Evolutionary conservation across 1,140 invertebrate species (phyloP).

Genomic region (Holotrichia oblita): DNA sequence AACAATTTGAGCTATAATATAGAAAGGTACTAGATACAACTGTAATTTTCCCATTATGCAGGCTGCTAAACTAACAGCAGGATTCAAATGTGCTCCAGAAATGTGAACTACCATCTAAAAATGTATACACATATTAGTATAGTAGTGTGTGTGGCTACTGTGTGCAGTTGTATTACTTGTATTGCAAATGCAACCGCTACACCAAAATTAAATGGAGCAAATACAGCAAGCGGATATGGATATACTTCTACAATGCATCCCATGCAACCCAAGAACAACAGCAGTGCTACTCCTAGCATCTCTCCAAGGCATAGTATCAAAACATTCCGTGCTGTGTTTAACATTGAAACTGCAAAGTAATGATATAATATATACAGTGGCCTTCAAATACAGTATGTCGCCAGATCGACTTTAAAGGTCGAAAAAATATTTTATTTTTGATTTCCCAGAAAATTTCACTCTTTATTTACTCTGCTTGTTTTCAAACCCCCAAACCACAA

Average conservation of each 20-base stretch:
- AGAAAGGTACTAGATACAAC: slow-evolving; percentile 72
- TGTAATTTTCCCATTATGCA: slow-evolving; percentile 71
- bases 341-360: neutral
- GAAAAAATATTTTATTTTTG: no score
- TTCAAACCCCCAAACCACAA: no score
- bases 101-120: slow-evolving; percentile 73
- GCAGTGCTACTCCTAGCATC: slow-evolving; percentile 76
- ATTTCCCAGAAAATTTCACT: no score
- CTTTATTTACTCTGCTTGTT: no score
- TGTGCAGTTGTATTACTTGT: neutral
- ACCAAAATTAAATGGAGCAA: slow-evolving; percentile 69
- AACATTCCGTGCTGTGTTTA: neutral
- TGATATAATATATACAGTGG: no score
- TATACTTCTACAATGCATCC: slow-evolving; percentile 62
- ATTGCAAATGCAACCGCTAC: slow-evolving; percentile 71
- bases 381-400: no score
- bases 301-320: slow-evolving; percentile 61
- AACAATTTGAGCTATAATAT: slow-evolving; percentile 74
- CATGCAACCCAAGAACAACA: slow-evolving; percentile 81
- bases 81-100: slow-evolving; percentile 80
- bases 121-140: slow-evolving; percentile 51
- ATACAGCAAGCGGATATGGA: neutral
- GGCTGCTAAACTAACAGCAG: slow-evolving; percentile 76
- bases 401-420: no score
- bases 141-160: no score